Evolutionary conservation across 2,888 invertebrate species (phyloP).

Genomic region (Thera britannica): DNA sequence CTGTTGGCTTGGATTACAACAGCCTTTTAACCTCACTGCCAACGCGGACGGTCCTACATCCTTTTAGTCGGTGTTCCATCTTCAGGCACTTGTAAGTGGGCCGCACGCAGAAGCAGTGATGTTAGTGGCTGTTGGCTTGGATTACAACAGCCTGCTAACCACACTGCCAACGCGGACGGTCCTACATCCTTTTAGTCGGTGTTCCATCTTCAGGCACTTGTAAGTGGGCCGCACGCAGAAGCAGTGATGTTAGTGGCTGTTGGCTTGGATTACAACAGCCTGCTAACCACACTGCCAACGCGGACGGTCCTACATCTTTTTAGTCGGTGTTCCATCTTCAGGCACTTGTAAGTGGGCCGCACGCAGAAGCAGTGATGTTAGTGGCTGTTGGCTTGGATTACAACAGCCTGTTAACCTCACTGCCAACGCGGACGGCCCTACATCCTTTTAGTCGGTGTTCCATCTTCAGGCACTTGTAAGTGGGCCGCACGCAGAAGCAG

Average conservation of each 20-base stretch:
- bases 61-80: conserved; percentile 15
- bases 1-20: conserved; percentile 91
- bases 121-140: conserved; percentile 94
- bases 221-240: conserved; percentile 87
- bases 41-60: conserved; percentile 86
- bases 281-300: conserved; percentile 99
- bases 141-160: conserved; percentile 99
- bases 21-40: conserved; percentile 99
- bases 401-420: conserved; percentile 99
- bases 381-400: conserved; percentile 91
- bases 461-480: conserved; percentile 43
- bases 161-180: conserved; percentile 97
- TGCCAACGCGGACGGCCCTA: conserved; percentile 91
- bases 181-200: no score
- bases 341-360: conserved; percentile 65
- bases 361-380: conserved; percentile 97
- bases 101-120: conserved; percentile 94
- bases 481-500: conserved; percentile 92
- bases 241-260: conserved; percentile 99
- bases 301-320: conserved; percentile 73
- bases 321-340: conserved; percentile 31
- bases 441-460: no score
- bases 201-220: conserved; percentile 39
- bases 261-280: conserved; percentile 92
- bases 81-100: conserved; percentile 55